phyloP scores from a whole-genome alignment of 53 echinoderm and acorn worm genomes.

The Echinarachnius parma region DNA sequence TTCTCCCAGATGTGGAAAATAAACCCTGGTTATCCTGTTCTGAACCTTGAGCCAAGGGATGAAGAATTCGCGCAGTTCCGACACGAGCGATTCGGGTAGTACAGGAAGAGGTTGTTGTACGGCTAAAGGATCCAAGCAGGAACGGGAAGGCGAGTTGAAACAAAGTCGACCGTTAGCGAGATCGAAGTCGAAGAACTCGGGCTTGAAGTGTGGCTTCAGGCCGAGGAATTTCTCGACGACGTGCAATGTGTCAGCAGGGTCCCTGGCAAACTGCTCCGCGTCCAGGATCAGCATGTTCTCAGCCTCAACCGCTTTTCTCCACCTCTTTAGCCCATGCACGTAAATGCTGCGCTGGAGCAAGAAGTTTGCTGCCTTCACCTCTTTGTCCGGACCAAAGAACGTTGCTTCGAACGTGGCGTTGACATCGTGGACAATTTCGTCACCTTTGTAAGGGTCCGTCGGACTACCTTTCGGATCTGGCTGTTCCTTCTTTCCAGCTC shows the following conservation, averaged over 20 bases:
- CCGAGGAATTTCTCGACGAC: conserved; percentile 21
- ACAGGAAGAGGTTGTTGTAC: not conserved
- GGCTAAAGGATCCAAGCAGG: conserved; percentile 14
- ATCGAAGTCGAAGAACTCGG: conserved; percentile 21
- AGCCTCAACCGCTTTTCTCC: not conserved
- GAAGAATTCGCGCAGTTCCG: conserved; percentile 2
- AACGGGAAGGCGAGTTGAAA: conserved; percentile 1
- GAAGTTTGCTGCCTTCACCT: not conserved
- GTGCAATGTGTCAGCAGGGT: not conserved
- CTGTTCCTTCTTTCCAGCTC: not conserved
- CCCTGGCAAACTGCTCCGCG: conserved; percentile 20
- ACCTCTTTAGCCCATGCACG: not conserved
- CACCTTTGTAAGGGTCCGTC: not conserved
- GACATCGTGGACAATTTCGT: not conserved
- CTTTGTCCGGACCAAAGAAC: not conserved
- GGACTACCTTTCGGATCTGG: not conserved
- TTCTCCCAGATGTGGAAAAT: conserved; percentile 27
- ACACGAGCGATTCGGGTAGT: not conserved
- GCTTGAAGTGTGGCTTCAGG: not conserved
- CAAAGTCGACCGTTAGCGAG: not conserved
- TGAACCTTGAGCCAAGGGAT: conserved; percentile 11
- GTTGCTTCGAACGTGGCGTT: conserved; percentile 9
- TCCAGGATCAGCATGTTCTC: not conserved
- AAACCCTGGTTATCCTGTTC: not conserved
- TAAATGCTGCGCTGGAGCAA: conserved; percentile 25